Conservation (phyloP, 2,888 invertebrate species). For the Drosophila rellima region DNA sequence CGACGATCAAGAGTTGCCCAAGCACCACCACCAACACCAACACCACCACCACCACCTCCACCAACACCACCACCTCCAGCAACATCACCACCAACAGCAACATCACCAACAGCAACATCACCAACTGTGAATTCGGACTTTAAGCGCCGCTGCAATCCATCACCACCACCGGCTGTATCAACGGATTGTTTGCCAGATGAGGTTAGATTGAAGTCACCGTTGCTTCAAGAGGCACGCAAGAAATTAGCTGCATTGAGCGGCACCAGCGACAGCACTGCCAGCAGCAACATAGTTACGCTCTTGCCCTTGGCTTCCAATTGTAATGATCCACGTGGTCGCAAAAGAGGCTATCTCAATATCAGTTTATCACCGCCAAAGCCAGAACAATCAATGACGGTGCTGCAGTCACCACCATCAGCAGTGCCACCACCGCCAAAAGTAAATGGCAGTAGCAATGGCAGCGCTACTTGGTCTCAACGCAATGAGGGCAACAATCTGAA, state of each 20-base stretch:
- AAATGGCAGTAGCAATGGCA: neutral
- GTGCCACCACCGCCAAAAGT: neutral
- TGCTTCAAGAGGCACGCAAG: conserved; percentile 61
- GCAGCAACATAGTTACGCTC: neutral
- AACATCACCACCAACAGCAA: neutral
- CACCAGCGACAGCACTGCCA: neutral
- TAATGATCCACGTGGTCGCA: conserved; percentile 49
- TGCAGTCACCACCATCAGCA: neutral
- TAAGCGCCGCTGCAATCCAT: conserved; percentile 6
- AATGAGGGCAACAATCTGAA: neutral
- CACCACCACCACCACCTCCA: neutral
- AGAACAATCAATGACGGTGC: neutral
- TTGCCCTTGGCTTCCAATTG: conserved; percentile 34
- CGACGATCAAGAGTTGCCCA: neutral
- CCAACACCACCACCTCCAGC: too few species aligned
- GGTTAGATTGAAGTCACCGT: neutral
- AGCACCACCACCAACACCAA: neutral
- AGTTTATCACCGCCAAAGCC: neutral
- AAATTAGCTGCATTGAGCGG: conserved; percentile 50
- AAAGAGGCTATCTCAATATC: neutral
- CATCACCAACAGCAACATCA: neutral
- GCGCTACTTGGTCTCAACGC: neutral
- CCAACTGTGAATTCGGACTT: neutral
- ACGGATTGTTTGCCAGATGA: neutral
- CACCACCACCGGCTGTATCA: neutral